A percentile compares a stretch with the other conserved stretches of the same genome.
Evolutionary conservation across 2,888 invertebrate genomes (phyloP).

Genomic region (Agrilus cyanescens): DNA sequence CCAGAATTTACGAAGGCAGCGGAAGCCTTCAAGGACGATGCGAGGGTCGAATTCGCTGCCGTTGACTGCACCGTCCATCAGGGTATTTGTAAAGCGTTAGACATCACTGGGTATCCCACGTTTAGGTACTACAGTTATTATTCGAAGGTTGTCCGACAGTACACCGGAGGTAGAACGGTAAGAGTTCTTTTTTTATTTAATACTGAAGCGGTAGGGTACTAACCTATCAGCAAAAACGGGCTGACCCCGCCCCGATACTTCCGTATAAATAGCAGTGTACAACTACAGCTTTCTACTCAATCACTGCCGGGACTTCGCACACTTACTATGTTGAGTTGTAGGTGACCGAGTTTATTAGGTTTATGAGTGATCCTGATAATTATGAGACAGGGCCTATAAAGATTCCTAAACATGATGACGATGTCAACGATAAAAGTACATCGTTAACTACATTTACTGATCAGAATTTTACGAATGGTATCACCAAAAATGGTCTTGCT

Average conservation of each 20-base stretch:
- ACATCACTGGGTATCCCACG: conserved; percentile 75
- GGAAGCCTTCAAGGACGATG: conserved; percentile 59
- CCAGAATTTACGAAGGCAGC: conserved; percentile 71
- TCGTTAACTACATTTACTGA: conserved; percentile 42
- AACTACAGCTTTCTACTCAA: too few relatives aligned
- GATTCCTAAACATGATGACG: conserved; percentile 35
- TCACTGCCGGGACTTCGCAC: not conserved
- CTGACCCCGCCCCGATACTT: too few relatives aligned
- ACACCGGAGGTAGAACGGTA: conserved; percentile 65
- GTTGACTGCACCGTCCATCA: conserved; percentile 62
- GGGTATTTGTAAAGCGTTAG: conserved; percentile 54
- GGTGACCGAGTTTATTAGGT: conserved; percentile 55
- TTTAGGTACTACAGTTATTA: conserved; percentile 77
- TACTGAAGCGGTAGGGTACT: too few relatives aligned
- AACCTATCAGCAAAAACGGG: too few relatives aligned
- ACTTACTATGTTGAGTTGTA: conserved; percentile 27
- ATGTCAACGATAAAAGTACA: conserved; percentile 33
- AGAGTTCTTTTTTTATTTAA: conserved; percentile 15
- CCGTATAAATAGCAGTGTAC: too few relatives aligned
- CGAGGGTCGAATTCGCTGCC: conserved; percentile 67
- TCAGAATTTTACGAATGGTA: conserved; percentile 44
- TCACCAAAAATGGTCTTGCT: conserved; percentile 47
- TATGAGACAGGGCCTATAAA: conserved; percentile 24
- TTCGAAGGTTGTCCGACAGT: conserved; percentile 54
- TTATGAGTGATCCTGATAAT: conserved; percentile 43